Percentiles rank a stretch among this genome's conserved stretches.
phyloP scores from a whole-genome alignment of 2,113 vertebrate species.

The Panthera uncia region DNA sequence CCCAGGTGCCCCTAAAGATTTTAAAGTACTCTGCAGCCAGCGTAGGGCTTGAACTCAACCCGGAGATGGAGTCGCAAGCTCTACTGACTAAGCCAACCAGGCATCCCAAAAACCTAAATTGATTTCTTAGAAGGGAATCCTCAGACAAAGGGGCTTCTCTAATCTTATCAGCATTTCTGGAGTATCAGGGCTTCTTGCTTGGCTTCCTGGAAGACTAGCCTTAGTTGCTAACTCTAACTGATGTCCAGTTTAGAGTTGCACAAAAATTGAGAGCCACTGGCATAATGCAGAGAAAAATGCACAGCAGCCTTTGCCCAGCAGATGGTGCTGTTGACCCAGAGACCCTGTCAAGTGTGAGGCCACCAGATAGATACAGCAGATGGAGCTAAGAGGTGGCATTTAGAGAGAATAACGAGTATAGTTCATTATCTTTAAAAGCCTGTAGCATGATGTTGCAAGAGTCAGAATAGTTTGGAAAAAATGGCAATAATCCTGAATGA shows the following conservation, averaged over 20 bases:
- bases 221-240: background rate
- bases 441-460: background rate
- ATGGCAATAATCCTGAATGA: background rate
- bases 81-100: background rate
- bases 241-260: background rate
- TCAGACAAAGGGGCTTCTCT: background rate
- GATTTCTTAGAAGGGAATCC: background rate
- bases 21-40: background rate
- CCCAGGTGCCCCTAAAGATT: background rate
- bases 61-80: background rate
- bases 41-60: background rate
- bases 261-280: background rate
- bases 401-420: background rate
- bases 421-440: background rate
- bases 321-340: constrained; percentile 55
- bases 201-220: background rate
- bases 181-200: background rate
- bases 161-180: background rate
- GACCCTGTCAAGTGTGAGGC: background rate
- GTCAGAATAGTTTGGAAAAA: background rate
- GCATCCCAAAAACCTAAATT: background rate
- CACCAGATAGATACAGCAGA: no score
- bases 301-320: constrained; percentile 32
- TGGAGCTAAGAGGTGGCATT: background rate
- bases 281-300: background rate